These are phyloP conservation scores for Calephelis nemesis DNA, from an alignment of 1,140 invertebrate genomes.

Conservation along the genomic window DNA sequence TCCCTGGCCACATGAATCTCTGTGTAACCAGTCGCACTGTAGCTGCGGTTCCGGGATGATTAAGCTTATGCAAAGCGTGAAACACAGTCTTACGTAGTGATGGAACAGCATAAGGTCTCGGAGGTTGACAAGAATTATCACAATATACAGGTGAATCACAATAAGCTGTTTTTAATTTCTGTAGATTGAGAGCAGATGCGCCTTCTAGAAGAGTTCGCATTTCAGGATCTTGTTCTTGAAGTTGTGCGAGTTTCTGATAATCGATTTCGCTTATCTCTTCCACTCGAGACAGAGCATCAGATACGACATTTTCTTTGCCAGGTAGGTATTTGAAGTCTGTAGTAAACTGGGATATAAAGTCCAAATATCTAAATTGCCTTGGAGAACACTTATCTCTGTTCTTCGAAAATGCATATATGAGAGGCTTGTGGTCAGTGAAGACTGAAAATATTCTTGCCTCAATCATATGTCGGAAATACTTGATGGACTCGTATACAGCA, in stretches of 20 bases:
- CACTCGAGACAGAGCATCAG: slow-evolving; percentile 45
- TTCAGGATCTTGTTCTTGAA: slow-evolving; percentile 34
- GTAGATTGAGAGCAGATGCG: slow-evolving; percentile 23
- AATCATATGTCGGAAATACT: slow-evolving; percentile 27
- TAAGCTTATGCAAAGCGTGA: no score
- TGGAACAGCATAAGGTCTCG: slow-evolving; percentile 40
- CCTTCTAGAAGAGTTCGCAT: slow-evolving; percentile 26
- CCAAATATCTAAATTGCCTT: slow-evolving; percentile 43
- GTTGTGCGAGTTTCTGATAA: slow-evolving; percentile 31
- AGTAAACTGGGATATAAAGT: slow-evolving; percentile 57
- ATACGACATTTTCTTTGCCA: slow-evolving; percentile 49
- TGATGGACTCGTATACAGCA: slow-evolving; percentile 15
- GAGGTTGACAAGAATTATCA: slow-evolving; percentile 25
- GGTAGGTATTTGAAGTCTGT: slow-evolving; percentile 52
- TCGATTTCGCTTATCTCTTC: slow-evolving; percentile 30
- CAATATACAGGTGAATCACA: slow-evolving; percentile 33
- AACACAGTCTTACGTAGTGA: slow-evolving; percentile 37
- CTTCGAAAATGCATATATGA: slow-evolving; percentile 14
- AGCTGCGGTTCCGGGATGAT: no score
- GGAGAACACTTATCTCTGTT: slow-evolving; percentile 39
- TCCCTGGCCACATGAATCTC: no score
- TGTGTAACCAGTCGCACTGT: no score
- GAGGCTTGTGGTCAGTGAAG: slow-evolving; percentile 24
- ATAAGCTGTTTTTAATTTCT: slow-evolving; percentile 6
- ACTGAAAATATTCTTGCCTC: slow-evolving; percentile 23